These are phyloP conservation scores for Vidua chalybeata DNA, from an alignment of 2,113 vertebrate genomes.

Conservation along the genomic window DNA sequence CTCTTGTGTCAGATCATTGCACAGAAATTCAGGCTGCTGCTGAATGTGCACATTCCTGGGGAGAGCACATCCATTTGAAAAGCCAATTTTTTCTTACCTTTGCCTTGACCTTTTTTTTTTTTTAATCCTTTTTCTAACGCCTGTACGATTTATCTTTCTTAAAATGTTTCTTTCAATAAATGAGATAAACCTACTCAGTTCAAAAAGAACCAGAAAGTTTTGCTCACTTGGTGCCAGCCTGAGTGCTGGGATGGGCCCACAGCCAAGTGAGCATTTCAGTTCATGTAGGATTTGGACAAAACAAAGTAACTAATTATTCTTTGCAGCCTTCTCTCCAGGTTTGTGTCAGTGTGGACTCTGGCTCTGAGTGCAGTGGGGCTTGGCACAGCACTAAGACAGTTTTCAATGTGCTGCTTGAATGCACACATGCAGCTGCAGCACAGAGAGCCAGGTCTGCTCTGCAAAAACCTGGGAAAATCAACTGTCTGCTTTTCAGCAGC, in stretches of 20 bases:
- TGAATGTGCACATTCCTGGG: background rate
- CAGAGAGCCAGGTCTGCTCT: background rate
- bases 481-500: background rate
- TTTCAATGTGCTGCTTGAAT: background rate
- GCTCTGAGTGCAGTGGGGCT: background rate
- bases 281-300: background rate
- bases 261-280: background rate
- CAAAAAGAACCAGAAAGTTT: background rate
- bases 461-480: background rate
- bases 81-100: background rate
- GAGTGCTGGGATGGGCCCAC: background rate
- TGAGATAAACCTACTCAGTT: background rate
- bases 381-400: fast-evolving
- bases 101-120: background rate
- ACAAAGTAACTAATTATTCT: background rate
- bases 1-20: background rate
- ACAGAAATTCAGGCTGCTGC: background rate
- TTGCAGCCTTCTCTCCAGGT: background rate
- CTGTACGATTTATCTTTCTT: background rate
- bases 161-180: background rate
- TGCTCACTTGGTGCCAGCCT: background rate
- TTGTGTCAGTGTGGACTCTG: background rate
- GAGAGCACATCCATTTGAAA: background rate
- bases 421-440: background rate
- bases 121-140: background rate